A percentile compares a stretch with the other conserved stretches of the same genome.
Evolutionary conservation across 2,888 invertebrate genomes (phyloP).

Genomic region (Tuberolachnus salignus): DNA sequence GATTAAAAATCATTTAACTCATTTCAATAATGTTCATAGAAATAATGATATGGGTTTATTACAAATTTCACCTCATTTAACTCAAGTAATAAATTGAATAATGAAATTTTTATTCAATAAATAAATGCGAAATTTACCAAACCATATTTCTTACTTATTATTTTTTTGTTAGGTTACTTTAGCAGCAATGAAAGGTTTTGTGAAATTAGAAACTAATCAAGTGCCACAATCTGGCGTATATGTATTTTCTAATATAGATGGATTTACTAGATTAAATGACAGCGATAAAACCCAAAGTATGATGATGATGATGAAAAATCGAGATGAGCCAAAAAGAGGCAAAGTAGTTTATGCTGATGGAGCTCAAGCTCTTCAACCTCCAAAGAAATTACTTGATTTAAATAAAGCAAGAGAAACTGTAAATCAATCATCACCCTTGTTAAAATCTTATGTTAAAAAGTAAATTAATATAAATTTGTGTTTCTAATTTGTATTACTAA

Average conservation of each 20-base stretch:
- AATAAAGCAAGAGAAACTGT: conserved; percentile 42
- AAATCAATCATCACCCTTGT: conserved; percentile 42
- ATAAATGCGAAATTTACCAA: neutral
- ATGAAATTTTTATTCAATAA: conserved; percentile 59
- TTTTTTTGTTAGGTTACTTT: conserved; percentile 34
- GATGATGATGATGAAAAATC: conserved; percentile 53
- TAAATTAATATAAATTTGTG: neutral
- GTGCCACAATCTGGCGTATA: conserved; percentile 49
- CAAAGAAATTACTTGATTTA: conserved; percentile 39
- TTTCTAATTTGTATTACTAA: no score
- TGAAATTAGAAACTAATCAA: conserved; percentile 54
- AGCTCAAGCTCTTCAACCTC: conserved; percentile 32
- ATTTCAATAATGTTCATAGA: conserved; percentile 24
- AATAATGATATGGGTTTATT: conserved; percentile 29
- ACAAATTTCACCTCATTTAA: conserved; percentile 51
- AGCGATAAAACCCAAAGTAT: conserved; percentile 47
- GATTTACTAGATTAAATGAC: conserved; percentile 37
- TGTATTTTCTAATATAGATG: conserved; percentile 33
- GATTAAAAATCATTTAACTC: conserved; percentile 32
- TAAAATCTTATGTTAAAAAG: conserved; percentile 51
- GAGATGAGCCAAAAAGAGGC: conserved; percentile 42
- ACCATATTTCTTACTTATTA: neutral
- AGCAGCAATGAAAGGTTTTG: conserved; percentile 38
- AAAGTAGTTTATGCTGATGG: conserved; percentile 44
- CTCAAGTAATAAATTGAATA: conserved; percentile 33